Evolutionary conservation across 1,140 invertebrate genomes (phyloP), one percentile per base, ranked within the genome.

Genomic region (Sycobia sp.): DNA sequence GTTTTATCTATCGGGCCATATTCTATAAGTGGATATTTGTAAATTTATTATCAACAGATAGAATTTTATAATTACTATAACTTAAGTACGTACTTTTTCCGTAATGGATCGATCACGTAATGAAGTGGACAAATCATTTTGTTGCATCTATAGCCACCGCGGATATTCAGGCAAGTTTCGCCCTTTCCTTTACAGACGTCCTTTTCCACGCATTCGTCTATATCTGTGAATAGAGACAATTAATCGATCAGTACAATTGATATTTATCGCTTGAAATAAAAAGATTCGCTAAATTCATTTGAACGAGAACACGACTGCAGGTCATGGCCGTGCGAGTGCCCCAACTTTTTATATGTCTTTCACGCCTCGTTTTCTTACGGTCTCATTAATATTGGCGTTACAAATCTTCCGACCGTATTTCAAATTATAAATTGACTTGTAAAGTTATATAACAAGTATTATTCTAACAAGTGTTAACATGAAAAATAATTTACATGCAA

Each of bases 151-250:
- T 87, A 95, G 63, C 91, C 86, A 1, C 97, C 97, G 47, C 91
- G 83, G 0, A 89, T 94, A 76, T 99, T 99, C 55, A 96, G 87
- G 75, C 97, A 99, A 27, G 92, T 88, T 68, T 94, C 88, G 50
- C 91, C 88, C 0, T 77, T 67, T 34, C 85, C 85, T 57, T 84
- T 86, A 63, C 89, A 90, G 2, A 86, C 83, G 32, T 32, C 11
- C 0, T 83, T 84, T 1, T 76, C 76, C n/a, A 84, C 81, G 72
- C 95, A 97, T 79, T 97, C 95, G 75, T 97, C 90, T 65, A 96
- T 90, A 82, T 97, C 95, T 89, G 70, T 10, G 78, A 78, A 55
- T 63, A 55, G 67, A 63, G 68, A 68, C 41, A 43, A 46, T 9
- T 4, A 56, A 56, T 56, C 10, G 2, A 3, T 47, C 20, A 47